Evolutionary conservation across 2,888 invertebrate genomes (phyloP).

Genomic region (Leptinotarsa juncta): DNA sequence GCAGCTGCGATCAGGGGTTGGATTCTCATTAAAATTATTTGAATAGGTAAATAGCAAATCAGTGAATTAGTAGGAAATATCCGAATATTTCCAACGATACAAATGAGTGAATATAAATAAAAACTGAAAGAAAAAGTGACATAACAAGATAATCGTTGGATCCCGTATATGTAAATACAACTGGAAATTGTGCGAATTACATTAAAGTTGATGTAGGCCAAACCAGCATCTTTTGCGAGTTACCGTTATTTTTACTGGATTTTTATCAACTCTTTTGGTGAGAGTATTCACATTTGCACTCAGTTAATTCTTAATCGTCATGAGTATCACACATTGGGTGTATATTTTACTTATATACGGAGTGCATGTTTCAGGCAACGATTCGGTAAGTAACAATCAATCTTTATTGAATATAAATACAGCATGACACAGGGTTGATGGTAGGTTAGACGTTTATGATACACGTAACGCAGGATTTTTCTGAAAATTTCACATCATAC

Average conservation of each 20-base stretch:
- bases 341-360: not conserved
- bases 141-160: not conserved
- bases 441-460: no score
- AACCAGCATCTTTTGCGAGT: constrained; percentile 33
- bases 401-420: not conserved
- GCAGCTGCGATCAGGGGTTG: no score
- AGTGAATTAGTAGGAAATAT: no score
- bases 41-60: no score
- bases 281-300: not conserved
- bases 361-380: not conserved
- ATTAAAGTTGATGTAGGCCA: constrained; percentile 28
- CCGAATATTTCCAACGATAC: not conserved
- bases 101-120: not conserved
- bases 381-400: not conserved
- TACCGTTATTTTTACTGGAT: constrained; percentile 33
- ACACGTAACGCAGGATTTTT: no score
- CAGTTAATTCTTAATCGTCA: constrained; percentile 20
- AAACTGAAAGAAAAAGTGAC: not conserved
- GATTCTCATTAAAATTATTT: no score
- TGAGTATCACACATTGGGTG: constrained; percentile 10
- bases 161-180: constrained; percentile 17
- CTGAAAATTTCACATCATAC: no score
- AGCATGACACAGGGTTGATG: no score
- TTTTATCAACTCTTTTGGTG: constrained; percentile 18
- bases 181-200: not conserved